Percentiles rank a stretch among this genome's conserved stretches.
Conservation (phyloP, 2,888 invertebrate species). For the Thyatira batis region DNA sequence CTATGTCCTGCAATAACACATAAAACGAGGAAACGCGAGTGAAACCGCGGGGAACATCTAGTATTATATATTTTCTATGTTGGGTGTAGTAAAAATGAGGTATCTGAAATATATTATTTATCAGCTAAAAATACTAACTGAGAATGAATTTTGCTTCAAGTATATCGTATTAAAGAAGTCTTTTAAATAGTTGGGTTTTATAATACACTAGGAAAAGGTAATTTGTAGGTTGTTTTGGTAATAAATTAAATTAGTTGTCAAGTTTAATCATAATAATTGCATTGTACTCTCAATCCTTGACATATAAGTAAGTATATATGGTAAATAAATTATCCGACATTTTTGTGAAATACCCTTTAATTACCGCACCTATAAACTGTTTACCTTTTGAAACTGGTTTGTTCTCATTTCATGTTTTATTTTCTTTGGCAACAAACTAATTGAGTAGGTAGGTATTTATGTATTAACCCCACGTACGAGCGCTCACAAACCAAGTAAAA, state of each 20-base stretch:
- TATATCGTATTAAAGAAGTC: no score
- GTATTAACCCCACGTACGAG: constrained; percentile 9
- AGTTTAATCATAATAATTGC: background rate
- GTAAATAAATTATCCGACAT: constrained; percentile 1
- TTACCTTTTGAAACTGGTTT: background rate
- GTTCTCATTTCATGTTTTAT: background rate
- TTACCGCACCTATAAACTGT: background rate
- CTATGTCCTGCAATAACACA: no score
- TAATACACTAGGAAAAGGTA: background rate
- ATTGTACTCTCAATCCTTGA: constrained; percentile 1
- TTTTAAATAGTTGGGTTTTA: background rate
- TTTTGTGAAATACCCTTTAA: constrained; percentile 3
- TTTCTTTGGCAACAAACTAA: background rate
- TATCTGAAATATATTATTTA: no score
- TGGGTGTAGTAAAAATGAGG: no score
- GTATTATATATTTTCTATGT: no score
- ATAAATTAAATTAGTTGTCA: background rate
- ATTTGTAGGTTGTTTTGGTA: background rate
- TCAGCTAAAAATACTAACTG: no score
- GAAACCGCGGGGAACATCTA: no score
- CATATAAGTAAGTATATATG: background rate
- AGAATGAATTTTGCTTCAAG: no score
- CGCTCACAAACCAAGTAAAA: constrained; percentile 27
- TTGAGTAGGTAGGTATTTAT: background rate
- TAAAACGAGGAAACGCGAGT: no score